Conservation (phyloP, 2,888 invertebrate species). For the Ferdinandea cuprea region DNA sequence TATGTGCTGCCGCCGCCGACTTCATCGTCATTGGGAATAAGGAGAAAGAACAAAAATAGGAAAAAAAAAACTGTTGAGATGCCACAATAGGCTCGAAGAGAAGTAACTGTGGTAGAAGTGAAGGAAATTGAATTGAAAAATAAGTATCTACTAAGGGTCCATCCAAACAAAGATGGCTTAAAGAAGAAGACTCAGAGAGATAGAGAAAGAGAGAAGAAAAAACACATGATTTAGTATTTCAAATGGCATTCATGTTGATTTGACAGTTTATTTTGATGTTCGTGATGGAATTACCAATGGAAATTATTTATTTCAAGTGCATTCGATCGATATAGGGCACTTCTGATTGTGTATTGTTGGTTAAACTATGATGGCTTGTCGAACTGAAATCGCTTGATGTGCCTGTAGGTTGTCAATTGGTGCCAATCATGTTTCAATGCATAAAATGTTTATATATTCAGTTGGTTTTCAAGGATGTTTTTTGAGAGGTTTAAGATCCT, state of each 20-base stretch:
- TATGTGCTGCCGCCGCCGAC: neutral
- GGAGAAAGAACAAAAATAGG: slow-evolving; percentile 1
- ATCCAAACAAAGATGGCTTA: slow-evolving; percentile 16
- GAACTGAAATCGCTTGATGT: neutral
- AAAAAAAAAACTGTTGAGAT: slow-evolving; percentile 26
- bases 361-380: neutral
- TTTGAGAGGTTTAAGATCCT: too few species aligned
- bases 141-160: slow-evolving; percentile 36
- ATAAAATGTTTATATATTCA: neutral
- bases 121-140: slow-evolving; percentile 39
- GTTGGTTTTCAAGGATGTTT: too few species aligned
- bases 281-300: slow-evolving; percentile 48
- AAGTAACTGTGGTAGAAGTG: neutral
- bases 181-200: neutral
- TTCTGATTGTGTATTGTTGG: neutral
- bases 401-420: neutral
- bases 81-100: slow-evolving; percentile 21
- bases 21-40: slow-evolving; percentile 7
- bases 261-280: slow-evolving; percentile 42
- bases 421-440: neutral
- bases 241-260: slow-evolving; percentile 48
- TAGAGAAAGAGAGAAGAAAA: neutral
- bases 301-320: slow-evolving; percentile 34
- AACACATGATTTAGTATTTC: slow-evolving; percentile 11
- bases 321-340: slow-evolving; percentile 4